Percentiles rank a stretch among this genome's conserved stretches.
Conservation (phyloP, 2,797 vertebrate genomes). For the Falco biarmicus region DNA sequence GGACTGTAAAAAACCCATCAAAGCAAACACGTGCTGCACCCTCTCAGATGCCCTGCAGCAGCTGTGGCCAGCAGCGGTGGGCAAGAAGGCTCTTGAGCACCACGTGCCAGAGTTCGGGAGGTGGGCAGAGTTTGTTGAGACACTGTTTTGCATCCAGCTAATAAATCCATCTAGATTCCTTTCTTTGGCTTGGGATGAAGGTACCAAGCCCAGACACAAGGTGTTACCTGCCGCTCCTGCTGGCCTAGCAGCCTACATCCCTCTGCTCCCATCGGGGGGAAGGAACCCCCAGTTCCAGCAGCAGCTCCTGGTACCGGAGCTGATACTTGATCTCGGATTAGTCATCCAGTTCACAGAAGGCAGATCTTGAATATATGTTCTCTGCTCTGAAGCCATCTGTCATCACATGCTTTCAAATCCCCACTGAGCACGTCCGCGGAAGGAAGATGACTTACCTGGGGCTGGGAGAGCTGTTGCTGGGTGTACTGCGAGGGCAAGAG, state of each 20-base stretch:
- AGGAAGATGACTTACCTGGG: slow-evolving; percentile 31
- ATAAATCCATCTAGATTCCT: neutral
- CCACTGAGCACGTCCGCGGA: neutral
- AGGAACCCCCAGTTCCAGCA: neutral
- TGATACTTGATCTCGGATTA: slow-evolving; percentile 55
- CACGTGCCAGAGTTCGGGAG: neutral
- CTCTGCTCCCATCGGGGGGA: neutral
- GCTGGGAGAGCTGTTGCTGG: accelerated
- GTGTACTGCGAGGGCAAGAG: neutral
- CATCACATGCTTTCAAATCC: slow-evolving; percentile 37
- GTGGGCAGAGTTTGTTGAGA: neutral
- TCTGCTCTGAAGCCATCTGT: slow-evolving; percentile 63
- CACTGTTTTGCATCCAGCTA: neutral
- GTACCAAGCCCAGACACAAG: neutral
- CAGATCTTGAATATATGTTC: slow-evolving; percentile 48
- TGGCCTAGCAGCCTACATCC: neutral
- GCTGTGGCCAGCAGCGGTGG: neutral
- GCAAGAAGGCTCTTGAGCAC: neutral
- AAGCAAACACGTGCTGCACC: neutral
- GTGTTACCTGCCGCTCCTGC: neutral
- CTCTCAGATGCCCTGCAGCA: neutral
- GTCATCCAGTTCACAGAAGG: slow-evolving; percentile 35
- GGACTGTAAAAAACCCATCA: neutral
- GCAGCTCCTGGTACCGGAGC: neutral
- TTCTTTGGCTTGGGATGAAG: neutral